Evolutionary conservation across 2,113 vertebrate genomes (phyloP).

Genomic region (Lanius collurio): DNA sequence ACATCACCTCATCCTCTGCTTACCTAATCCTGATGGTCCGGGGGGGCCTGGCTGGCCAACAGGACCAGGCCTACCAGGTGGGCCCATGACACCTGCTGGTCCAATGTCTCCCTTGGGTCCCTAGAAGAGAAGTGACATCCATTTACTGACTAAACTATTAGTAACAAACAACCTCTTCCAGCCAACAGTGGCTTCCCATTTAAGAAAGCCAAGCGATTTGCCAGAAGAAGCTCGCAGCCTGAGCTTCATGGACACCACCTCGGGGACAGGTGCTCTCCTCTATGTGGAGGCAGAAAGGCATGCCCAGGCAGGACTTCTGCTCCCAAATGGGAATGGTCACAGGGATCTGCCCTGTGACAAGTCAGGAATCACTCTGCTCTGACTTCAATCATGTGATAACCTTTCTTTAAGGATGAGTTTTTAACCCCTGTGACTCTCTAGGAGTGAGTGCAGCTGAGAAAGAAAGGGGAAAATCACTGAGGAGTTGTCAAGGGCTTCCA

Average conservation of each 20-base stretch:
- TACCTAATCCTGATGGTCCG: conserved; percentile 86
- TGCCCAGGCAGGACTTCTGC: neutral
- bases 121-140: conserved; percentile 66
- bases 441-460: neutral
- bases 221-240: neutral
- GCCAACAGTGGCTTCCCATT: neutral
- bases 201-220: neutral
- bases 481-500: neutral
- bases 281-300: rapidly evolving
- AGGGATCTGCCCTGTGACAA: neutral
- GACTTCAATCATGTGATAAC: neutral
- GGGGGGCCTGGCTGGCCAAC: conserved; percentile 88
- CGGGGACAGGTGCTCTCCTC: neutral
- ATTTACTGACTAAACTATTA: neutral
- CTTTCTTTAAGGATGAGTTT: neutral
- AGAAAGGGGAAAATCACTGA: neutral
- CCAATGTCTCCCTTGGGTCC: conserved; percentile 89
- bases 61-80: conserved; percentile 86
- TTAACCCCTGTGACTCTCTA: neutral
- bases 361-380: neutral
- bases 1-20: neutral
- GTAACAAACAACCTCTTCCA: neutral
- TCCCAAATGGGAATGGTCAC: neutral
- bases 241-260: neutral
- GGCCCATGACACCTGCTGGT: conserved; percentile 82